Percentiles rank a stretch among this genome's conserved stretches.
These are phyloP conservation scores for Merluccius polli DNA, from an alignment of 2,797 vertebrate genomes.

Conservation along the genomic window DNA sequence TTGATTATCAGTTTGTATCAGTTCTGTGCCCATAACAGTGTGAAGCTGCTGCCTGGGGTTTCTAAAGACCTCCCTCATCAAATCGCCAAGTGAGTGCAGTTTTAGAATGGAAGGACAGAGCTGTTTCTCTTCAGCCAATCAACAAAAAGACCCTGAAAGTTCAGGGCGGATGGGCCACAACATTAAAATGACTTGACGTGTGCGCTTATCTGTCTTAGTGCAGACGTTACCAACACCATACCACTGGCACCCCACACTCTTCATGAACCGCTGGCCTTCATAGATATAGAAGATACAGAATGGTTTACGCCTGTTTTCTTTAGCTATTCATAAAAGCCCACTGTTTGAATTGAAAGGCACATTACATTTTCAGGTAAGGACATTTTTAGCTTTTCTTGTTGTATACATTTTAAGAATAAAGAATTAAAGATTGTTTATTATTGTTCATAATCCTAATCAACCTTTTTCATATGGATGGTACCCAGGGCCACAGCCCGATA, in stretches of 20 bases:
- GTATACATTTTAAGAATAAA: background rate
- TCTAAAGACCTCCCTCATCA: no score
- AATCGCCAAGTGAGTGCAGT: no score
- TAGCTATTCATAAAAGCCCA: background rate
- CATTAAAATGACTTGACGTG: no score
- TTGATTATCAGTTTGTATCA: background rate
- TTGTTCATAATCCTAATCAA: background rate
- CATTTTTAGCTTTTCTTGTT: no score
- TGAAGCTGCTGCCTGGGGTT: no score
- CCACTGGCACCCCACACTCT: slow-evolving; percentile 17
- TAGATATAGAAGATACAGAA: slow-evolving; percentile 27
- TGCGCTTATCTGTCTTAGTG: background rate
- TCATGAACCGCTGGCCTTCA: slow-evolving; percentile 5
- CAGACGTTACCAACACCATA: slow-evolving; percentile 49
- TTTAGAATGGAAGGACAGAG: no score
- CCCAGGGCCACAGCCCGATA: no score
- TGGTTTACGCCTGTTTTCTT: slow-evolving; percentile 12
- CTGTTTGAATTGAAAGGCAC: background rate
- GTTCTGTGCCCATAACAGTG: background rate
- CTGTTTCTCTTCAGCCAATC: no score
- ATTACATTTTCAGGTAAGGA: slow-evolving; percentile 46
- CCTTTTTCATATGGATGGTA: no score
- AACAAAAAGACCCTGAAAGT: no score
- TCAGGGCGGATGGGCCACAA: no score
- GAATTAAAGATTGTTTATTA: background rate